A percentile compares a stretch with the other conserved stretches of the same genome.
Evolutionary conservation across 2,113 vertebrate genomes (phyloP).

Genomic region (Prochilodus magdalenae): DNA sequence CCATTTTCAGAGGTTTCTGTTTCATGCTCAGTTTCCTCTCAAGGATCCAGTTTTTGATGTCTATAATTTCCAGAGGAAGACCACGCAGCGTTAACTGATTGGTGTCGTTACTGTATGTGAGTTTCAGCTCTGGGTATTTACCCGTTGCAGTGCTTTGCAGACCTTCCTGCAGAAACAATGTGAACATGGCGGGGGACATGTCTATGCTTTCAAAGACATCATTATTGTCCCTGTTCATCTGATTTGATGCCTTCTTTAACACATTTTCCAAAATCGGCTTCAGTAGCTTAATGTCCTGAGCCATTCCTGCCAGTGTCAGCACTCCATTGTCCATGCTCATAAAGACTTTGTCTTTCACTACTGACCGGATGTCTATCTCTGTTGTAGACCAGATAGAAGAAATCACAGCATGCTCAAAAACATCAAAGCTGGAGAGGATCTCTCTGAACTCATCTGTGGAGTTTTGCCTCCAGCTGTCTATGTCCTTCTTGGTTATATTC

Average conservation of each 20-base stretch:
- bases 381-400: constrained; percentile 72
- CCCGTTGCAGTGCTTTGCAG: constrained; percentile 54
- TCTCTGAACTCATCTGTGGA: constrained; percentile 64
- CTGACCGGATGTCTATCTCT: constrained; percentile 54
- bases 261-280: constrained; percentile 63
- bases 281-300: constrained; percentile 64
- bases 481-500: constrained; percentile 50
- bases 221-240: constrained; percentile 72
- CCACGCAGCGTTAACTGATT: constrained; percentile 75
- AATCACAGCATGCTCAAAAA: constrained; percentile 51
- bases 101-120: constrained; percentile 67
- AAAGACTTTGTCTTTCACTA: constrained; percentile 62
- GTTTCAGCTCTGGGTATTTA: constrained; percentile 68
- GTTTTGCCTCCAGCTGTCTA: constrained; percentile 74
- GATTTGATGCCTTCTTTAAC: constrained; percentile 59
- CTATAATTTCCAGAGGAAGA: constrained; percentile 70
- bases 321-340: constrained; percentile 59
- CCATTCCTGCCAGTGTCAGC: constrained; percentile 76
- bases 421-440: constrained; percentile 72
- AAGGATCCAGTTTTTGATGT: constrained; percentile 76
- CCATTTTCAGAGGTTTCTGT: constrained; percentile 57
- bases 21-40: constrained; percentile 67
- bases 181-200: constrained; percentile 66
- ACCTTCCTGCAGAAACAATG: constrained; percentile 73
- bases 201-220: constrained; percentile 65